Evolutionary conservation across 2,113 vertebrate species (phyloP).

Genomic region (Oryctolagus cuniculus): DNA sequence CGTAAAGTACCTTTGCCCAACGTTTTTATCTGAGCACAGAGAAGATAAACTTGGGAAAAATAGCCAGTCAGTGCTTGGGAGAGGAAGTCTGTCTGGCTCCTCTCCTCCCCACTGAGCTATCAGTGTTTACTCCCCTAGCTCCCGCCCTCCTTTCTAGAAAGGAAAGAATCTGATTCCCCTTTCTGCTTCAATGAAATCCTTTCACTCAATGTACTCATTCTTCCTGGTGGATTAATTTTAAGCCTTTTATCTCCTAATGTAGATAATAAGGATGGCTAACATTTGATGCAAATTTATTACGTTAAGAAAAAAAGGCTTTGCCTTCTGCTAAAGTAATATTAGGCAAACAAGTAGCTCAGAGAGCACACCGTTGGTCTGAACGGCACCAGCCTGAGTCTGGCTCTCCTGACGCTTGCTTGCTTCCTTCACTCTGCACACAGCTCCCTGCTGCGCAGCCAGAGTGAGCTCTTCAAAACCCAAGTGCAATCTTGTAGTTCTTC

Average conservation of each 20-base stretch:
- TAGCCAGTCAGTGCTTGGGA: neutral
- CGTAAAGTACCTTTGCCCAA: neutral
- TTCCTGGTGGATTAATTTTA: conserved; percentile 51
- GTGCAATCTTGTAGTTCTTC: neutral
- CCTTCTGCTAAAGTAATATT: neutral
- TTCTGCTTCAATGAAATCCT: neutral
- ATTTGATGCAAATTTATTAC: neutral
- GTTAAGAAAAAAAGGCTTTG: neutral
- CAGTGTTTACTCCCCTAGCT: neutral
- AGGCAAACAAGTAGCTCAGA: neutral
- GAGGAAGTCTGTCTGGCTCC: neutral
- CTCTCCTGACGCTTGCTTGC: neutral
- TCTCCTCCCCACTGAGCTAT: neutral
- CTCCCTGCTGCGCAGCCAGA: neutral
- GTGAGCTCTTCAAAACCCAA: neutral
- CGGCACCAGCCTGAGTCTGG: neutral
- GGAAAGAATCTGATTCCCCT: neutral
- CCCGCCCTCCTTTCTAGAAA: neutral
- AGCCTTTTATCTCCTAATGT: conserved; percentile 17
- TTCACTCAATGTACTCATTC: neutral
- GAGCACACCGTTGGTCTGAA: neutral
- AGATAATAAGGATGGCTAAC: conserved; percentile 12
- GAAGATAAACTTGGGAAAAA: neutral
- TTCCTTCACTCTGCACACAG: neutral
- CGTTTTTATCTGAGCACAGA: neutral